Percentiles rank a stretch among this genome's conserved stretches.
Evolutionary conservation across 2,113 vertebrate genomes (phyloP).

Genomic region (Vanacampus margaritifer): DNA sequence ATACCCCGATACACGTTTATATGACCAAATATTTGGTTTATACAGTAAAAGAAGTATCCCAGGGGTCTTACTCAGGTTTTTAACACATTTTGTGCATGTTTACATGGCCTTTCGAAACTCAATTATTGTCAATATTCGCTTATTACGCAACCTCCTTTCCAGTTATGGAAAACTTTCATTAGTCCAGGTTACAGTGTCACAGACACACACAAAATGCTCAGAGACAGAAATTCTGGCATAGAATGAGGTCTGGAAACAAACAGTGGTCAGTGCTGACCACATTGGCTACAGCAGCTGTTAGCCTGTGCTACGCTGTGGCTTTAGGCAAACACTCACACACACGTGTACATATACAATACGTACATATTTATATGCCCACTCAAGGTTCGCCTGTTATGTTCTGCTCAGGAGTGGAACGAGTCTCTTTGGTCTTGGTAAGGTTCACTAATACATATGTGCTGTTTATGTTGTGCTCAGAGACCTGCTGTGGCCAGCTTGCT

Average conservation of each 20-base stretch:
- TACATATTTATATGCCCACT: conserved; percentile 22
- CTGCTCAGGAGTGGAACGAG: conserved; percentile 25
- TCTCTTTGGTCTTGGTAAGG: conserved; percentile 46
- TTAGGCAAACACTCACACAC: conserved; percentile 52
- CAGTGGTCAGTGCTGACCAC: conserved; percentile 52
- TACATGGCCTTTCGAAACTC: too few species aligned
- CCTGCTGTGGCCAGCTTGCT: conserved; percentile 44
- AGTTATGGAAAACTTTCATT: too few species aligned
- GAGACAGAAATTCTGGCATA: conserved; percentile 22
- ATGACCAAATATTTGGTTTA: too few species aligned
- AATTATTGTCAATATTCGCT: too few species aligned
- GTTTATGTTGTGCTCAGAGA: conserved; percentile 50
- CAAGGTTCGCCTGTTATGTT: conserved; percentile 20
- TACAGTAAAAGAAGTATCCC: too few species aligned
- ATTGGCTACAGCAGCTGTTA: conserved; percentile 43
- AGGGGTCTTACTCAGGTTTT: too few species aligned
- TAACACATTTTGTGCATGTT: too few species aligned
- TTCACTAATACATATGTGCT: conserved; percentile 49
- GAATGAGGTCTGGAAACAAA: conserved; percentile 28
- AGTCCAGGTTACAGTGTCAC: too few species aligned
- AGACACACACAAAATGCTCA: neutral
- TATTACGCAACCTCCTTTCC: too few species aligned
- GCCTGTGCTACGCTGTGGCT: conserved; percentile 51
- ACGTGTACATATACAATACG: neutral
- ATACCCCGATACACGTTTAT: too few species aligned